Conservation (phyloP, 2,888 invertebrate species). For the Rosalia funebris region DNA sequence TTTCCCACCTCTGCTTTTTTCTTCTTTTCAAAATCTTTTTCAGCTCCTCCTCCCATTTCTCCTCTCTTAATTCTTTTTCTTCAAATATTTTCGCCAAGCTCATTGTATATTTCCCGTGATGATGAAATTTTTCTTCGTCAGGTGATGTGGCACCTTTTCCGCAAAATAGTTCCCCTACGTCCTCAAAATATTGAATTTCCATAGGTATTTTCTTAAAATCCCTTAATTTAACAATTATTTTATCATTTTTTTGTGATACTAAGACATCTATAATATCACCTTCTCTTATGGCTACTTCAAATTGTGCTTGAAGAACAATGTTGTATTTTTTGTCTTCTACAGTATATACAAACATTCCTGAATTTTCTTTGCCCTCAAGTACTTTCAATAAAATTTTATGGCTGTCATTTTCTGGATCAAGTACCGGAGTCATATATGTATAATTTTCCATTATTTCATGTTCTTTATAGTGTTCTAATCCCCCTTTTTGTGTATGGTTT, state of each 20-base stretch:
- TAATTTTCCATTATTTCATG: slow-evolving; percentile 76
- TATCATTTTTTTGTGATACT: slow-evolving; percentile 80
- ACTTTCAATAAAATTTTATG: slow-evolving; percentile 73
- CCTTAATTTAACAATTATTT: slow-evolving; percentile 76
- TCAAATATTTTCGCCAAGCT: slow-evolving; percentile 79
- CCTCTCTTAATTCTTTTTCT: slow-evolving; percentile 77
- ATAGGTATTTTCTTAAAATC: slow-evolving; percentile 81
- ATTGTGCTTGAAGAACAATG: slow-evolving; percentile 77
- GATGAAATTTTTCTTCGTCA: slow-evolving; percentile 65
- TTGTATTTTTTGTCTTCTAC: slow-evolving; percentile 79
- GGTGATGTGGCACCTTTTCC: slow-evolving; percentile 77
- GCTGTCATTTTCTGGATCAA: slow-evolving; percentile 75
- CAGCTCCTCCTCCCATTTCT: slow-evolving; percentile 69
- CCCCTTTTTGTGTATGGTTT: slow-evolving; percentile 62
- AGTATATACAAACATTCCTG: slow-evolving; percentile 76
- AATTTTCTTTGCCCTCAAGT: slow-evolving; percentile 69
- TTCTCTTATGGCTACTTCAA: slow-evolving; percentile 80
- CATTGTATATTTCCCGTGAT: slow-evolving; percentile 70
- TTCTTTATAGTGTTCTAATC: slow-evolving; percentile 64
- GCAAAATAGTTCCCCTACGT: slow-evolving; percentile 70
- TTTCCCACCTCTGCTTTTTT: slow-evolving; percentile 60
- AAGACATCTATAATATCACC: slow-evolving; percentile 82
- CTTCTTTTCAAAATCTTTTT: slow-evolving; percentile 58
- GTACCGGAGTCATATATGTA: slow-evolving; percentile 78
- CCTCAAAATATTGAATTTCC: slow-evolving; percentile 55